These are phyloP conservation scores for Indri indri DNA, from an alignment of 2,113 vertebrate genomes.

Conservation along the genomic window DNA sequence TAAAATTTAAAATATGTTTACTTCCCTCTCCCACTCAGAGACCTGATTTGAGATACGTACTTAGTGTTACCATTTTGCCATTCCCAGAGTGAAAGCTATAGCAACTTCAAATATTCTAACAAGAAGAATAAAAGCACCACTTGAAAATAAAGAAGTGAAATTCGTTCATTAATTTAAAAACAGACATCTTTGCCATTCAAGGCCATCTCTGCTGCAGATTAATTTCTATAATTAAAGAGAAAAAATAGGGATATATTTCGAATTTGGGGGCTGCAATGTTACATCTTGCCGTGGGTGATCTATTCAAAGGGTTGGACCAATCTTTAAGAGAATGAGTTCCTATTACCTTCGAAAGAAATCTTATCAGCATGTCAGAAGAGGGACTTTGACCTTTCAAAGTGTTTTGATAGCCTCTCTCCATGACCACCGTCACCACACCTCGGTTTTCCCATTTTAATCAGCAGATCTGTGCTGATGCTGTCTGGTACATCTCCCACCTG, in stretches of 20 bases:
- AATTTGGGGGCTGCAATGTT: background rate
- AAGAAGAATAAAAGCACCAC: background rate
- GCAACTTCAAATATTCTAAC: background rate
- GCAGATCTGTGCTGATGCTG: background rate
- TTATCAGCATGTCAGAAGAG: rapidly evolving
- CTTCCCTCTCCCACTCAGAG: background rate
- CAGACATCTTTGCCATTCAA: background rate
- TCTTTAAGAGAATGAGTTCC: background rate
- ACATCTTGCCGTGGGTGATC: background rate
- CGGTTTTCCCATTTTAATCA: background rate
- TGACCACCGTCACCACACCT: rapidly evolving
- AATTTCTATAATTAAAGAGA: background rate
- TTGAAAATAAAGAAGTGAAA: background rate
- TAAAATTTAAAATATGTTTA: background rate
- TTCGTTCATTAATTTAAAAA: background rate
- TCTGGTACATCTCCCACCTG: background rate
- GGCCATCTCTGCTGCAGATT: background rate
- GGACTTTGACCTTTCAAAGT: background rate
- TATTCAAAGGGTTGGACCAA: background rate
- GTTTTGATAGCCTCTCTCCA: background rate
- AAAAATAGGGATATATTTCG: rapidly evolving
- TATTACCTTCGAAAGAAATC: background rate
- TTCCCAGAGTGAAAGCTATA: background rate
- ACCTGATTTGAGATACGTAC: background rate
- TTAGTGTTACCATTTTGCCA: background rate